A percentile compares a stretch with the other conserved stretches of the same genome.
Evolutionary conservation across 1,140 invertebrate genomes (phyloP).

Genomic region (Parasteatoda tepidariorum): DNA sequence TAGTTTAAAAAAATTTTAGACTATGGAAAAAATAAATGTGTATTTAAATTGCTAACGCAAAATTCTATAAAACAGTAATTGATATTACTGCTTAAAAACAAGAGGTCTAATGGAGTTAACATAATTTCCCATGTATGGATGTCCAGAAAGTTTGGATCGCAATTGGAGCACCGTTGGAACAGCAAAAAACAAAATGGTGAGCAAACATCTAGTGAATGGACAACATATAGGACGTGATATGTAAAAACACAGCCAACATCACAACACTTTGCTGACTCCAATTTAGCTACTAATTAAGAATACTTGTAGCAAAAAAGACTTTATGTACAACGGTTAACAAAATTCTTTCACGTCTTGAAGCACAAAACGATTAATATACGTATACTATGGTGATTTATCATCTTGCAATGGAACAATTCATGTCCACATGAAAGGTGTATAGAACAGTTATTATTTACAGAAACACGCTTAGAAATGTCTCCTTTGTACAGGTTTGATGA

Average conservation of each 20-base stretch:
- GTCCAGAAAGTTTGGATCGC: neutral
- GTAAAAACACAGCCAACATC: slow-evolving; percentile 54
- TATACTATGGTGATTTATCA: slow-evolving; percentile 31
- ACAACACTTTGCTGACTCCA: slow-evolving; percentile 42
- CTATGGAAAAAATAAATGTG: too few relatives aligned
- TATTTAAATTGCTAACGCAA: too few relatives aligned
- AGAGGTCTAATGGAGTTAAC: too few relatives aligned
- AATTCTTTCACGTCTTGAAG: neutral
- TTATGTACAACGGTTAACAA: slow-evolving; percentile 45
- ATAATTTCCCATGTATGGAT: too few relatives aligned
- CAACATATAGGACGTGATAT: slow-evolving; percentile 54
- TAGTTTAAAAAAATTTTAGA: too few relatives aligned
- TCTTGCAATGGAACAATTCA: neutral
- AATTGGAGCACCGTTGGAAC: slow-evolving; percentile 43
- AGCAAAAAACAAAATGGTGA: slow-evolving; percentile 35
- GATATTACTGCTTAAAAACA: too few relatives aligned
- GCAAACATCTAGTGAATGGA: slow-evolving; percentile 51
- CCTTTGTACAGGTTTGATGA: neutral
- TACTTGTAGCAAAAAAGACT: slow-evolving; percentile 25
- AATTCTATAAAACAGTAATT: too few relatives aligned
- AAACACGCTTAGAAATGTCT: neutral
- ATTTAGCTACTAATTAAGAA: neutral
- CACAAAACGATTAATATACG: slow-evolving; percentile 46
- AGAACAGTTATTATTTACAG: too few relatives aligned
- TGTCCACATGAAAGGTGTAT: neutral